phyloP scores from a whole-genome alignment of 2,797 vertebrate species.

The Paratrypauchen microcephalus region DNA sequence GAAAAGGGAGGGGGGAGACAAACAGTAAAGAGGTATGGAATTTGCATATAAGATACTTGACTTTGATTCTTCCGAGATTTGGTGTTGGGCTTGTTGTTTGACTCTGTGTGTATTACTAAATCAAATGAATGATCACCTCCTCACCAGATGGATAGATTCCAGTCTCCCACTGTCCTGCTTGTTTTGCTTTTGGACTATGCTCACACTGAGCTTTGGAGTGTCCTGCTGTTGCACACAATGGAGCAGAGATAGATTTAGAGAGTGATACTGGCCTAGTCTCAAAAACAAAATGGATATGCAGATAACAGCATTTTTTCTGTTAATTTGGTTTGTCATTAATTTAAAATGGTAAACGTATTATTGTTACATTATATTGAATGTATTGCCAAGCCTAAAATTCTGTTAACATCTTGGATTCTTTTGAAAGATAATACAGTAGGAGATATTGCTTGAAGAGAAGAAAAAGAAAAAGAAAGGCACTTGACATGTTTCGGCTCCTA shows the following conservation, averaged over 20 bases:
- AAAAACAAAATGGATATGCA: neutral
- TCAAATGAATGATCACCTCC: neutral
- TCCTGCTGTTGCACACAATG: slow-evolving; percentile 34
- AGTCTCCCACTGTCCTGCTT: slow-evolving; percentile 62
- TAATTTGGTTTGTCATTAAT: too few relatives aligned
- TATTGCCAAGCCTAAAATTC: too few relatives aligned
- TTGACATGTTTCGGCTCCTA: too few relatives aligned
- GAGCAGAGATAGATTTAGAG: slow-evolving; percentile 3
- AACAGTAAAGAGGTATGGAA: neutral
- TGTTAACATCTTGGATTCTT: too few relatives aligned
- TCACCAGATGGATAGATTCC: slow-evolving; percentile 57
- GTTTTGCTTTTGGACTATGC: slow-evolving; percentile 69
- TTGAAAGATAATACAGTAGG: too few relatives aligned
- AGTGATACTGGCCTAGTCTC: neutral
- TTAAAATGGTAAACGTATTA: too few relatives aligned
- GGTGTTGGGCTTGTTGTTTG: slow-evolving; percentile 4
- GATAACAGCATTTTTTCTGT: neutral
- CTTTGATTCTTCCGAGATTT: slow-evolving; percentile 24
- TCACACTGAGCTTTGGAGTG: slow-evolving; percentile 56
- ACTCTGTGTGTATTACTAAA: slow-evolving; percentile 6
- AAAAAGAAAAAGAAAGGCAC: too few relatives aligned
- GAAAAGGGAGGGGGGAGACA: neutral
- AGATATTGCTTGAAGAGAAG: too few relatives aligned
- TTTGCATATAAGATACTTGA: slow-evolving; percentile 1
- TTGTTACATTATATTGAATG: too few relatives aligned